Base-by-base conservation (phyloP, 2,113 vertebrate species). In the human region DNA sequence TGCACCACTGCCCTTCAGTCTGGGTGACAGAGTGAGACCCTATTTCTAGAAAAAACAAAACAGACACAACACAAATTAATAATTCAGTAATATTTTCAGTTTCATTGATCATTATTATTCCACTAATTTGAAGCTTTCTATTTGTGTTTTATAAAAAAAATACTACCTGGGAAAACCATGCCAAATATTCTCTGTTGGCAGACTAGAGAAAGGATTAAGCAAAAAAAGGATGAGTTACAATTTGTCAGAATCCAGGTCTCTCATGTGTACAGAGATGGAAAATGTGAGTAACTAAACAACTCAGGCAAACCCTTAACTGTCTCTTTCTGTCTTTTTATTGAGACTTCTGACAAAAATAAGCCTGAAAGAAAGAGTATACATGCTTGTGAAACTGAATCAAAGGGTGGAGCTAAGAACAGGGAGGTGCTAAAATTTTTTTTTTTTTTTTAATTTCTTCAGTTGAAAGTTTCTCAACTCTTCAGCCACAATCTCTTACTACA, bases 161-260 rank as follows among this genome's bases (percentile, higher is more conserved):
- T 8, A 20, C 61, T 45, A 18, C 25, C 45, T 17, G 30, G 10
- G 27, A 48, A 81, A 64, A 50, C 0, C 3, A 59, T 17, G 30
- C 10, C 52, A 40, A 59, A 52, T 52, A 18, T 2, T 59, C 5
- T 64, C 23, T 66, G 9, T 20, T 96, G 70, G 43, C 75, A 90
- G 59, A 17, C 32, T 66, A 48, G 16, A 91, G 43, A 61, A 55
- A 20, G 22, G 38, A 93, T 84, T 80, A 91, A 94, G 61, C 20
- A 50, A 78, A 43, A n/a, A 86, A 50, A 30, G 23, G n/a, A 18
- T 89, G 61, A 86, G 43, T 94, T 75, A 43, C 18, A 11, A 4
- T 96, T 64, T 78, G 57, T 85, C 92, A 85, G 93, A 76, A 76
- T 76, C 92, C 97, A 97, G 18, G 96, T 93, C 52, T 96, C 87